Base-by-base conservation (phyloP, 2,113 vertebrate genomes). In the Leptodactylus fuscus region DNA sequence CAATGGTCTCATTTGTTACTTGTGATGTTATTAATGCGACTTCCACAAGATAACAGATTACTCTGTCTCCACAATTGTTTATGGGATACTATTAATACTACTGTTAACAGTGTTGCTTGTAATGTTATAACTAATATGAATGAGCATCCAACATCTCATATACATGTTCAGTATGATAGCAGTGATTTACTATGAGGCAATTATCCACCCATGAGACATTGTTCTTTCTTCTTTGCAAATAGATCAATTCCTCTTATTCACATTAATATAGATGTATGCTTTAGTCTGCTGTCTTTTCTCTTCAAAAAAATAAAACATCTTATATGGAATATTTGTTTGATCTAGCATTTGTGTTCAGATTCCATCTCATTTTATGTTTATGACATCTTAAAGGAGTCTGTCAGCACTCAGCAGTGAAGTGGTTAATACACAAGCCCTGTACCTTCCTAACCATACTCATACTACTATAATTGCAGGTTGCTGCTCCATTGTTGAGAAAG, bases 121-220 rank as follows among this genome's bases (percentile, higher is more conserved):
- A 79, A 79, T 79, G 34, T 79, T 77, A 22, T 60, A 79, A 79
- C 32, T 79, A 79, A 58, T 58, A 79, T 41, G 34, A 32, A 79
- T 79, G 76, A 38, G 32, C 20, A 79, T 38, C 41, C 76, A 60
- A 20, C 34, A 41, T 79, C 71, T 27, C 34, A 41, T 20, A 60
- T 38, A 58, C 53, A 58, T 55, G 51, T 79, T 41, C 51, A 58
- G 76, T 34, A 58, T 55, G 76, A 41, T 38, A 79, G 76, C 8
- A 16, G 76, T 79, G 51, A 79, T 79, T 58, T 79, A 79, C 76
- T 41, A 24, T 79, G 76, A 60, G 51, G 34, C 76, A 79, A 60
- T 79, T 79, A 58, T 79, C 51, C 53, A 60, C 76, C 34, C 51
- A 79, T 79, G 76, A 79, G 76, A 79, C 76, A 60, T 20, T 13